Conservation (phyloP, 1,140 invertebrate species). For the Drosophila lini region DNA sequence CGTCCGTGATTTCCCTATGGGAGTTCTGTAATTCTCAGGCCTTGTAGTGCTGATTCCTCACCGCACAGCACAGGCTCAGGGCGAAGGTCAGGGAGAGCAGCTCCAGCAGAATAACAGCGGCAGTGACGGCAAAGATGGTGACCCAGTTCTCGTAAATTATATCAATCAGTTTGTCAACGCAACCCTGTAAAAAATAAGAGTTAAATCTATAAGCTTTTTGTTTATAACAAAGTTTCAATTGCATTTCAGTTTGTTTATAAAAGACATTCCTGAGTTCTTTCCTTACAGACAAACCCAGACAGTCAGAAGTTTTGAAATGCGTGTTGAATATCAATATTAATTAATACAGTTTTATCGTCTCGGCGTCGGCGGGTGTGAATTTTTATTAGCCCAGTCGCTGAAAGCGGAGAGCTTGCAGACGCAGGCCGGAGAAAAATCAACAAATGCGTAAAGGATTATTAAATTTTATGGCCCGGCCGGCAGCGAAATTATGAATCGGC, state of each 20-base stretch:
- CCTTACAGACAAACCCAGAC: background rate
- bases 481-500: conserved; percentile 25
- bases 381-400: conserved; percentile 50
- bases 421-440: conserved; percentile 13
- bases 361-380: conserved; percentile 38
- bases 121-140: conserved; percentile 87
- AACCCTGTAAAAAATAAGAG: conserved; percentile 87
- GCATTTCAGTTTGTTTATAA: conserved; percentile 50
- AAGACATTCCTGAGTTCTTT: conserved; percentile 13
- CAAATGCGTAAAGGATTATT: conserved; percentile 50
- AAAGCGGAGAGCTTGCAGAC: background rate
- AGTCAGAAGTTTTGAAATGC: conserved; percentile 40
- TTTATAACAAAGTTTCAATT: conserved; percentile 24
- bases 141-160: conserved; percentile 87
- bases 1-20: conserved; percentile 83
- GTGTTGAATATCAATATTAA: conserved; percentile 74
- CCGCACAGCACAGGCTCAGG: conserved; percentile 91
- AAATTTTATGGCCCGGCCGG: conserved; percentile 55
- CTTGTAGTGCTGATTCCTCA: conserved; percentile 89
- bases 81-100: conserved; percentile 91
- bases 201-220: conserved; percentile 11
- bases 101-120: conserved; percentile 89
- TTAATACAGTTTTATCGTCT: conserved; percentile 65
- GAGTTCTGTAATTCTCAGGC: conserved; percentile 86
- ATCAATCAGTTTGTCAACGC: conserved; percentile 88